Base-by-base conservation (phyloP, 2,888 invertebrate species). In the Himalopsyche japonica region DNA sequence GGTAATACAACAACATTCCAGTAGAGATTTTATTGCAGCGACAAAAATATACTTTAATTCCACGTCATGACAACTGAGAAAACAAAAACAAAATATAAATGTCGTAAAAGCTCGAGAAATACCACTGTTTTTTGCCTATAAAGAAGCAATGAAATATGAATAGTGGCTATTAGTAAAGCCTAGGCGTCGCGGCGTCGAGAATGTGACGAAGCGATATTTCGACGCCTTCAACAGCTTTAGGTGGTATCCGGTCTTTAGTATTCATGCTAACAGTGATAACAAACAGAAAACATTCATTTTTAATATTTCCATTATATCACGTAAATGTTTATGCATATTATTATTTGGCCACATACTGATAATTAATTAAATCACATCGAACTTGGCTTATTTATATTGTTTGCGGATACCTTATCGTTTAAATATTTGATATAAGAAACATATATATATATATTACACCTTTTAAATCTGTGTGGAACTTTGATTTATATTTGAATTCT, bases 101-200 rank as follows among this genome's bases (percentile, higher is more conserved):
- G 70, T 70, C 70, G 70, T 70, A 70, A 70, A 70, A 70, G 70
- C 27, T 27, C 27, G 24, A 27, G 12, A 70, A 30, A 70, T 70
- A 70, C 70, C 70, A 34, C 79, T 82, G 57, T 82, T 82, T 85
- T 85, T 80, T 77, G 80, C 81, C 85, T 78, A 85, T 85, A 85
- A 85, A 85, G 82, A 82, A 80, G 85, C 80, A 79, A 85, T 85
- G 82, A 85, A 85, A 85, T 83, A 85, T 85, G 82, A 85, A 81
- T 83, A 82, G 85, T 48, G 49, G 79, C 79, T 85, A 85, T 85
- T 85, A 83, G 85, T 81, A 77, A n/a, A 49, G 70, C 80, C 80
- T 43, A 70, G 79, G 34, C 82, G 47, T 30, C 64, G 80, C 80
- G 83, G 76, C 83, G 83, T 83, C 83, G 76, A 57, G 78, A 82